Conservation (phyloP, 2,888 invertebrate species). For the Melanostoma scalare region DNA sequence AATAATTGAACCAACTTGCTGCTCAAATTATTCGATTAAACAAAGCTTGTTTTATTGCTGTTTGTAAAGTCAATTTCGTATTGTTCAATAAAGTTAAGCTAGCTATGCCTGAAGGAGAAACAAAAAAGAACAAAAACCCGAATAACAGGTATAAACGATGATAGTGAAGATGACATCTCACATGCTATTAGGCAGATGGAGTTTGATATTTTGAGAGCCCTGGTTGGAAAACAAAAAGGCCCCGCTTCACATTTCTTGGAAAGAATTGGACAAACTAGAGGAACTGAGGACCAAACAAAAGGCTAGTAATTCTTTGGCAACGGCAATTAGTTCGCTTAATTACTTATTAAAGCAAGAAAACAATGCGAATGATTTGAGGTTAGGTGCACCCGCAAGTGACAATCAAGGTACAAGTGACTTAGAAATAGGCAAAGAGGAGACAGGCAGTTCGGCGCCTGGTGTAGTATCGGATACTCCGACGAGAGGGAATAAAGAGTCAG, state of each 20-base stretch:
- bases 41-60: neutral
- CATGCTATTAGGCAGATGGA: too few species aligned
- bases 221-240: neutral
- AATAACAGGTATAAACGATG: neutral
- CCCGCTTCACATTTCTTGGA: neutral
- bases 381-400: neutral
- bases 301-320: too few species aligned
- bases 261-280: neutral
- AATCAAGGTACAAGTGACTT: neutral
- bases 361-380: conserved; percentile 1
- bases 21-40: neutral
- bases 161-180: too few species aligned
- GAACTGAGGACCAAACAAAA: too few species aligned
- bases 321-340: too few species aligned
- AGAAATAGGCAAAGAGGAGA: too few species aligned
- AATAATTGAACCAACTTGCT: too few species aligned
- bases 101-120: neutral
- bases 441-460: too few species aligned
- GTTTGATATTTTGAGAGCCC: neutral
- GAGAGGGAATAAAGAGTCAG: too few species aligned
- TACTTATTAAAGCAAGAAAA: neutral
- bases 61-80: too few species aligned
- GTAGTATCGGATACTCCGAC: neutral
- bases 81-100: too few species aligned
- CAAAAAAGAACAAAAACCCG: neutral